Evolutionary conservation across 2,888 invertebrate species (phyloP), one percentile per base, ranked within the genome.

Genomic region (Polylopha cassiicola): DNA sequence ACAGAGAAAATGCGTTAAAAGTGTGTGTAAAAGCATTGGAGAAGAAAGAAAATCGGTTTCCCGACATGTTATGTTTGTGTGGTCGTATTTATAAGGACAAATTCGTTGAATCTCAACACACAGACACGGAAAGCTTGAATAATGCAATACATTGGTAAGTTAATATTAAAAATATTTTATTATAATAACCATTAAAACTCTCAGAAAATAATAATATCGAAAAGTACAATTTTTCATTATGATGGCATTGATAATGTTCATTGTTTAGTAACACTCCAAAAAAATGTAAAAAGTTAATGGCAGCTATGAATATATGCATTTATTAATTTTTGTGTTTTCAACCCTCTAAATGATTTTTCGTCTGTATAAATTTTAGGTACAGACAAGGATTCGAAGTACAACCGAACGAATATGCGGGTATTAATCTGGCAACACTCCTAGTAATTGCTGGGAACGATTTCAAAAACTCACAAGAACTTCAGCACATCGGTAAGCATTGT

Each of bases 351-450:
- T 21, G 3, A 9, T 17, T 4, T 16, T 6, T 6, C 14, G 13
- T 27, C 11, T 20, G n/a, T 9, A 37, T 23, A 32, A 14, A 46
- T 68, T 64, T 43, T 45, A 87, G 86, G 86, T 98, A 98, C 72
- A 89, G 97, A 55, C 95, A 96, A 78, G 98, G 97, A 30, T 99
- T 99, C 73, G 97, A 98, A 77, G 94, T 98, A 28, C 98, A 99
- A 71, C 99, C 98, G 1, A 97, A 99, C 74, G 99, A 99, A 85
- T 99, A 99, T 84, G 98, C 99, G 14, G 99, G 99, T 38, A 98
- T 99, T 47, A 99, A 99, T 87, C 88, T 99, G 61, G 99, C 99
- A 20, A 99, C 99, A 1, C 86, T 99, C 22, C 86, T 99, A 42
- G 98, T 99, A 38, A 98, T 99, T 58, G 95, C 94, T 51, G 99